Evolutionary conservation across 2,797 vertebrate genomes (phyloP), one percentile per base, ranked within the genome.

Genomic region (Lerista edwardsae): DNA sequence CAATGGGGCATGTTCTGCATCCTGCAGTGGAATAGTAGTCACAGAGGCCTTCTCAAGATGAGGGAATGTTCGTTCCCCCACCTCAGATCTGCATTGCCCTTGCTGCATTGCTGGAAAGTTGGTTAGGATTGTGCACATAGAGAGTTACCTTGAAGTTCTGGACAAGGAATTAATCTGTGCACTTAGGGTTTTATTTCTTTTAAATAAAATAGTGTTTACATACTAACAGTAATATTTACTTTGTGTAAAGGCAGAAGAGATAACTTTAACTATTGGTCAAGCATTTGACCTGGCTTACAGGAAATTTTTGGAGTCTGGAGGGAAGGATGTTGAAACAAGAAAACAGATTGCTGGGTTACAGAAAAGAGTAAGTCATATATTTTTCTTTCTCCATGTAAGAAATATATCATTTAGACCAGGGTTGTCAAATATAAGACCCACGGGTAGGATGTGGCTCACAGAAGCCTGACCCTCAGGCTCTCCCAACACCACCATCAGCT

Each of bases 281-380:
- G 98, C 98, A 0, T 99, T 99, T 92, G 98, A 99, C 94, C 95
- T 99, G 94, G 98, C 98, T 76, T 99, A 99, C 94, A 98, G 98
- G 95, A 99, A 99, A 94, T 99, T 99, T 93, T 96, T 99, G 93
- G 98, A 99, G 94, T 99, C 98, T 0, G 98, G 98, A 91, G 98
- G 98, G 92, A 99, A 99, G 96, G 98, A 99, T 57, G 98, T 99
- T 86, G 98, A 99, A 90, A 98, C 98, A 59, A 97, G 98, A 94
- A 99, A 99, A 95, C 98, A 99, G 96, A 98, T 99, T 73, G 98
- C 98, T 89, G 97, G 93, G 68, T 96, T 99, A 80, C 98, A 99
- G 95, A 99, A 98, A 95, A 96, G 97, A 96, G 98, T 99, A 95
- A 89, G 97, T 93, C 90, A 80, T 87, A 62, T 57, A 65, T 47